Base-by-base conservation (phyloP, 2,113 vertebrate genomes). In the Pomatorhinus ruficollis region DNA sequence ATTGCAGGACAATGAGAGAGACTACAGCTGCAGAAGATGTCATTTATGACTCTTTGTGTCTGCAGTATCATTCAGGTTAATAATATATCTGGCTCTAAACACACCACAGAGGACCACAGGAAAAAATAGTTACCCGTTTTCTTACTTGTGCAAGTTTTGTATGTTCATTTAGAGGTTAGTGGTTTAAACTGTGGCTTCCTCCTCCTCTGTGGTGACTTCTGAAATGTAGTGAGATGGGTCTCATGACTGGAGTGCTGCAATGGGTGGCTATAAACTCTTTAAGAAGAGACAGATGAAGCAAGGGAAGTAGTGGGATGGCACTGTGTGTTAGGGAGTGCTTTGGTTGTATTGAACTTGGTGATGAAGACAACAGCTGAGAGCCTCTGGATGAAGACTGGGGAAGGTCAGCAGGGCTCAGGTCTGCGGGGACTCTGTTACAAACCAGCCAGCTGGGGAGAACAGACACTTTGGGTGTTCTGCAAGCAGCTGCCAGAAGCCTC, bases 391-490 rank as follows among this genome's bases (percentile, higher is more conserved):
- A 31, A 44, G 71, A 6, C 27, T 18, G 27, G 37, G 22, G 37
- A 27, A 44, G 27, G 44, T 10, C 37, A 68, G 37, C 37, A 59
- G 31, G 44, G 9, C 0, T 0, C 70, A 42, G 49, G 11, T 50
- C 21, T 35, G 44, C 0, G 0, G 14, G 35, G 37, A 10, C 16
- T 49, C 30, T 59, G 10, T 35, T 31, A 21, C 52, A 50, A 6
- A 37, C 12, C 42, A 30, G 42, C 35, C 44, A 42, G 21, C 52
- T 16, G 5, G 35, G 42, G 21, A 5, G 2, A 42, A 27, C 0
- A 0, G 13, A 21, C 31, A 18, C 25, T 10, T 15, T 31, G 21
- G 44, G 31, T 0, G 0, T 44, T 50, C 44, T 68, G 31, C 61
- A 59, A 25, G 35, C 7, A 4, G 20, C 30, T 57, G 42, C 60